Evolutionary conservation across 2,113 vertebrate species (phyloP).

Genomic region (Globicephala melas): DNA sequence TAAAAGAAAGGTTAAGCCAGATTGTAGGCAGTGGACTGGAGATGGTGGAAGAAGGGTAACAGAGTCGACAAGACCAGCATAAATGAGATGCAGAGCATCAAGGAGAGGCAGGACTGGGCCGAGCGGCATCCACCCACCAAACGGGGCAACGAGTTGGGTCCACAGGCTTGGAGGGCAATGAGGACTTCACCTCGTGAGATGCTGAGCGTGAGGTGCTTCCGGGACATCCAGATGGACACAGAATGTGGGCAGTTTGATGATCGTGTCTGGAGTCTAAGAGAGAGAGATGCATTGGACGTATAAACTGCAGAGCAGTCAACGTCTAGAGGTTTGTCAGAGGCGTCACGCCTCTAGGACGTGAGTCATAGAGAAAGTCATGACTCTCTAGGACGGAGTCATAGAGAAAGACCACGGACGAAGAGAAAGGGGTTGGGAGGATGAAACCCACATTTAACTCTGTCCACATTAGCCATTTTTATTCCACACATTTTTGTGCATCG

Average conservation of each 20-base stretch:
- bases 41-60: not conserved
- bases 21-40: not conserved
- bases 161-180: not conserved
- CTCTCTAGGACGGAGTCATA: not conserved
- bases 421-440: not conserved
- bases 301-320: conserved; percentile 7
- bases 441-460: not conserved
- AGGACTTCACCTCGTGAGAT: not conserved
- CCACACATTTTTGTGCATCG: not conserved
- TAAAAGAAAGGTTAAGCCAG: not conserved
- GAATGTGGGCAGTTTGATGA: conserved; percentile 43
- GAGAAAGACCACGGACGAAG: not conserved
- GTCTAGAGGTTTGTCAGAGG: not conserved
- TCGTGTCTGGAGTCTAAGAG: conserved; percentile 1
- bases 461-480: not conserved
- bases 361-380: too few relatives aligned
- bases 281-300: conserved; percentile 23
- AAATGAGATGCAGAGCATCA: not conserved
- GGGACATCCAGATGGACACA: conserved; percentile 57
- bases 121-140: not conserved
- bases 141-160: not conserved
- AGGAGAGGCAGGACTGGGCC: fast-evolving
- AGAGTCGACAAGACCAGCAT: not conserved
- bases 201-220: not conserved
- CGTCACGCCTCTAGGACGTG: not conserved